Evolutionary conservation across 2,888 invertebrate genomes (phyloP), one percentile per base, ranked within the genome.

Genomic region (Catonia carolina): DNA sequence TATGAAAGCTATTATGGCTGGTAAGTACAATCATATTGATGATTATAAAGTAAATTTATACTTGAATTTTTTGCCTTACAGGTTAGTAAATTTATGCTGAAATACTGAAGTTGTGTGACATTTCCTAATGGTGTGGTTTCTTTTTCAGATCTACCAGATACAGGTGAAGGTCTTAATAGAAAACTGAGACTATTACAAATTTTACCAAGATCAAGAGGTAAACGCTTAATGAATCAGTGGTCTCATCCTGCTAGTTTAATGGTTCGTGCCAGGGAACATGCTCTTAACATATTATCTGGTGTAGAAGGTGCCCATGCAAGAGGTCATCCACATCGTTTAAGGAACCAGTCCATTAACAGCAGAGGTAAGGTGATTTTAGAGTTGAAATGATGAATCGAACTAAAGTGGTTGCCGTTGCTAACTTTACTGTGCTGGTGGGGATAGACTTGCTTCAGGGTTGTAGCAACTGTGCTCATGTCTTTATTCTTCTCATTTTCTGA

Each of bases 181-280:
- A 90, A 89, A 74, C 75, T 91, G 42, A 81, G 85, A 0, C 73
- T 91, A 37, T 73, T 90, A 12, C 84, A 86, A 37, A 72, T 86
- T 41, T 74, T 87, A 62, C 90, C 91, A 17, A 80, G 85, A 68
- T 87, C 86, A 0, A 78, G 91, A 23, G 89, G 86, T 0, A 83
- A 87, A 64, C 80, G 90, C 14, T 76, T 89, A 48, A 76, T 91
- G 37, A 86, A 85, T 64, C 84, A 83, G 64, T 90, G 89, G 89
- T 73, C 81, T 59, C 84, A 86, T 73, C 84, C 86, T 10, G 79
- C 84, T 39, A 86, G 89, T 68, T 78, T 89, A 14, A 79, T 84
- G 78, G 76, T 89, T 65, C 78, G 89, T 58, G 90, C 89, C 0
- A 74, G 89, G 7, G 88, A 90, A 71, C 91, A 91, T 71, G 85